Evolutionary conservation across 2,797 vertebrate species (phyloP).

Genomic region (Acipenser oxyrinchus): DNA sequence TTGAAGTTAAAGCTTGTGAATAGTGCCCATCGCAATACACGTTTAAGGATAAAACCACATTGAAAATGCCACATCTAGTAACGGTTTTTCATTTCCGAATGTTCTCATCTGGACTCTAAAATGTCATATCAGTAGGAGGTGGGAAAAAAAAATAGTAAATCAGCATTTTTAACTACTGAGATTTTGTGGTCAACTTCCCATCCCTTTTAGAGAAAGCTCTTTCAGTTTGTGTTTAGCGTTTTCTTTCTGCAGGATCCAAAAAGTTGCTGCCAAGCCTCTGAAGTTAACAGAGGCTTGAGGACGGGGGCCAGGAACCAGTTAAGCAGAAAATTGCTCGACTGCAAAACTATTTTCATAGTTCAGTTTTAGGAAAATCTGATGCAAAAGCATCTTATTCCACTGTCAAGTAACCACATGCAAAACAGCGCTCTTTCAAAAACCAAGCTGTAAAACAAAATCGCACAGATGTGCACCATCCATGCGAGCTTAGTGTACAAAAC

Average conservation of each 20-base stretch:
- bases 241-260: neutral
- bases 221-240: neutral
- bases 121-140: no score
- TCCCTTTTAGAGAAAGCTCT: no score
- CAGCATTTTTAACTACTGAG: no score
- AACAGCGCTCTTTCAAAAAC: neutral
- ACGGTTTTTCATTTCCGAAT: no score
- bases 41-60: no score
- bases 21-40: no score
- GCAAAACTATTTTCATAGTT: slow-evolving; percentile 1
- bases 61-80: no score
- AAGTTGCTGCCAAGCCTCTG: neutral
- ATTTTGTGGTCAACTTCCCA: no score
- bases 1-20: no score
- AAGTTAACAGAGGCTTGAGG: neutral
- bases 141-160: no score
- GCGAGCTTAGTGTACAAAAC: neutral
- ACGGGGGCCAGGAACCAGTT: neutral
- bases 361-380: neutral
- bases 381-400: neutral
- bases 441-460: neutral
- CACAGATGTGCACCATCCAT: neutral
- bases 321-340: neutral
- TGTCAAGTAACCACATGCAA: neutral
- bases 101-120: no score